Evolutionary conservation across 2,797 vertebrate species (phyloP).

Genomic region (Anomalospiza imberbis): DNA sequence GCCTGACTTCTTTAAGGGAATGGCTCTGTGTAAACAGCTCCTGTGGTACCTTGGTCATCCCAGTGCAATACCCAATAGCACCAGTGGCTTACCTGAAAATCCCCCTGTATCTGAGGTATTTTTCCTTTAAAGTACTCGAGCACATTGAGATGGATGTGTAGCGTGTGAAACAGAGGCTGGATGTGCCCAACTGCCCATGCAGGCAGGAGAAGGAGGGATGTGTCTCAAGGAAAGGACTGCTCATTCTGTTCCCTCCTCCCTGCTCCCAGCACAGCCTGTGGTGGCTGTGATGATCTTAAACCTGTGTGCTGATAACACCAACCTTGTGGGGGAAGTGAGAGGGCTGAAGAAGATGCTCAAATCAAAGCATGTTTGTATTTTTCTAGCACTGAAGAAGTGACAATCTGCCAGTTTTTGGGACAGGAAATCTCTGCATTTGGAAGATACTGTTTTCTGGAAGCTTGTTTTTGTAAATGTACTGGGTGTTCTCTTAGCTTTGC

Average conservation of each 20-base stretch:
- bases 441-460: not conserved
- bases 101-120: not conserved
- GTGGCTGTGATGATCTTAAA: not conserved
- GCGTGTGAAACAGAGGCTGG: not conserved
- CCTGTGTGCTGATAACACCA: not conserved
- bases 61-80: not conserved
- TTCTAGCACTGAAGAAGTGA: not conserved
- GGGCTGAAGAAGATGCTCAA: not conserved
- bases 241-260: not conserved
- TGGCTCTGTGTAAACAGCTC: not conserved
- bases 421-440: not conserved
- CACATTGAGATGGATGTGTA: not conserved
- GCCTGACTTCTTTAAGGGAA: not conserved
- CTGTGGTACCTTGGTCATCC: not conserved
- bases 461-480: not conserved
- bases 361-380: not conserved
- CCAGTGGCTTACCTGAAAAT: not conserved
- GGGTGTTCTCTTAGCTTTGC: not conserved
- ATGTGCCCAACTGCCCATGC: fast-evolving
- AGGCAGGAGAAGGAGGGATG: not conserved
- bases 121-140: not conserved
- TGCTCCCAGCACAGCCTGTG: not conserved
- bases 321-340: too few species aligned
- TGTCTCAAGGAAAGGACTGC: not conserved
- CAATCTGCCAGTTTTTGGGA: not conserved